Conservation (phyloP, 2,888 invertebrate genomes). For the Lithophane ornitopus region DNA sequence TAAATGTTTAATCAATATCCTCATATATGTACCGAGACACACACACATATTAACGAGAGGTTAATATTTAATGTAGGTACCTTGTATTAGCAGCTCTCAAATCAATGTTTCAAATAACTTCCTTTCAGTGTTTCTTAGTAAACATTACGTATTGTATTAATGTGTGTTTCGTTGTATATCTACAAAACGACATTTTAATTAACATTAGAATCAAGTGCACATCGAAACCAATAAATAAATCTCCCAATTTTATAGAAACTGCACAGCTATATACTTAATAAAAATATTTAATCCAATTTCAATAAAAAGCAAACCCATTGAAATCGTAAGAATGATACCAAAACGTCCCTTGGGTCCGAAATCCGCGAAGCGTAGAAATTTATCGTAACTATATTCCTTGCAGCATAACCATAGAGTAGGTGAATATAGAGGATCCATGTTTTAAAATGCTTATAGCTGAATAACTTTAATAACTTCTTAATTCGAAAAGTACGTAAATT, state of each 20-base stretch:
- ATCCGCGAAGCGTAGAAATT: slow-evolving; percentile 35
- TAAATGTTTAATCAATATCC: slow-evolving; percentile 41
- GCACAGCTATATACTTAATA: neutral
- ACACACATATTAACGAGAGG: too few species aligned
- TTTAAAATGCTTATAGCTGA: neutral
- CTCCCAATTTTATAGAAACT: neutral
- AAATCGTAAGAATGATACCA: slow-evolving; percentile 23
- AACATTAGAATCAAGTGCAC: neutral
- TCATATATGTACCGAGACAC: slow-evolving; percentile 50
- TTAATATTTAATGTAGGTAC: slow-evolving; percentile 39
- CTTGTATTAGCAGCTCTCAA: slow-evolving; percentile 39
- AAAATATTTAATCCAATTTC: slow-evolving; percentile 28
- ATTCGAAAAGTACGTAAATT: neutral
- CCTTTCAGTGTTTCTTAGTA: slow-evolving; percentile 5
- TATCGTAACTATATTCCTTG: slow-evolving; percentile 23
- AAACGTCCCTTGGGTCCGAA: slow-evolving; percentile 30
- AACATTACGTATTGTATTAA: slow-evolving; percentile 4
- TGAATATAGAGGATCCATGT: slow-evolving; percentile 2
- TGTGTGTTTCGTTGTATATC: neutral
- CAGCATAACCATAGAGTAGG: neutral
- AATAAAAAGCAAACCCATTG: slow-evolving; percentile 27
- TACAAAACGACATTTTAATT: neutral
- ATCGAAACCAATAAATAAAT: neutral
- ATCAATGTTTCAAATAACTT: slow-evolving; percentile 40
- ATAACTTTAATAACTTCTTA: neutral